phyloP scores from a whole-genome alignment of 2,113 vertebrate species.

The Psophia crepitans region DNA sequence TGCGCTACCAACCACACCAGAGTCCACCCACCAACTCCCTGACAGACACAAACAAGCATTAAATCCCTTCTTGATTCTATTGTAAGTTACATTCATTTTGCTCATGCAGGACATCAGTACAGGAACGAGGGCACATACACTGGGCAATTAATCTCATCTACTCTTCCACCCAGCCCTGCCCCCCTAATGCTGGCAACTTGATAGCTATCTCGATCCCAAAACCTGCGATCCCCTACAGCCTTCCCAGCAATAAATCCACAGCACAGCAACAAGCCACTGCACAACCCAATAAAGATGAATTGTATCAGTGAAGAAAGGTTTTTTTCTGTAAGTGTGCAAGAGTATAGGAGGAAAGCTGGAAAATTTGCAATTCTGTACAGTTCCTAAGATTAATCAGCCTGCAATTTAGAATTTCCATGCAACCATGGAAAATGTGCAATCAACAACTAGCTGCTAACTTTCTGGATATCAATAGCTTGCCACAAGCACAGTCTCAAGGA shows the following conservation, averaged over 20 bases:
- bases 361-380: not conserved
- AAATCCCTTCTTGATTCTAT: not conserved
- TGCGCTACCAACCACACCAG: not conserved
- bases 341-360: not conserved
- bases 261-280: not conserved
- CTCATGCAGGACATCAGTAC: not conserved
- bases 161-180: not conserved
- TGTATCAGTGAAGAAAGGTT: not conserved
- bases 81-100: not conserved
- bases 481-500: not conserved
- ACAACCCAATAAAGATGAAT: not conserved
- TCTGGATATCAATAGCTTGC: not conserved
- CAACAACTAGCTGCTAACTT: not conserved
- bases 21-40: not conserved
- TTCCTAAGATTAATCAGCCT: not conserved
- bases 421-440: not conserved
- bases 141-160: not conserved
- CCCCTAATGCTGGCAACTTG: not conserved
- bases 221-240: not conserved
- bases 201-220: not conserved
- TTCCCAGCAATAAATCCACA: not conserved
- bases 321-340: not conserved
- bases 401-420: not conserved
- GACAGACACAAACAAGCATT: not conserved
- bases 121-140: accelerated